Percentiles rank a stretch among this genome's conserved stretches.
These are phyloP conservation scores for Syrphus vitripennis DNA, from an alignment of 2,888 invertebrate species.

Conservation along the genomic window DNA sequence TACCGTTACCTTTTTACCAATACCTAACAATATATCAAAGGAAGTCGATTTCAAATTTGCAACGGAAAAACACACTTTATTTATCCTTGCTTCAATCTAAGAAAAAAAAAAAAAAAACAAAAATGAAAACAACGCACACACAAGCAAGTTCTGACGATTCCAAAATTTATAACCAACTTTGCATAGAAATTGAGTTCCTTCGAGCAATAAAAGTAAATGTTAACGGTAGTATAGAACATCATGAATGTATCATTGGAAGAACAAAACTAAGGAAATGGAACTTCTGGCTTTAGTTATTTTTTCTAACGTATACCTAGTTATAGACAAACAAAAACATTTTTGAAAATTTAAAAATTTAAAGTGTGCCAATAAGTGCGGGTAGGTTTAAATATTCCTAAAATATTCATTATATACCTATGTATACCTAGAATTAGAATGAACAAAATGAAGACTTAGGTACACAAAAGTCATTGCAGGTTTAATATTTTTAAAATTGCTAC, in stretches of 20 bases:
- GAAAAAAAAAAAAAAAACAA: not conserved
- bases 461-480: too few relatives aligned
- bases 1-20: too few relatives aligned
- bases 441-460: too few relatives aligned
- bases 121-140: not conserved
- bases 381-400: too few relatives aligned
- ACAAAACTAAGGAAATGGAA: too few relatives aligned
- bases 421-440: too few relatives aligned
- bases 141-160: not conserved
- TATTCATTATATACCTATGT: too few relatives aligned
- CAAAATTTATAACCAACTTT: conserved; percentile 10
- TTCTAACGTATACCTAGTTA: too few relatives aligned
- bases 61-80: not conserved
- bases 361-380: too few relatives aligned
- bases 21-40: too few relatives aligned
- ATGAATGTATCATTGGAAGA: not conserved
- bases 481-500: not conserved
- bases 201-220: not conserved
- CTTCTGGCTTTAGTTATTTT: not conserved
- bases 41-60: not conserved
- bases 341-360: too few relatives aligned
- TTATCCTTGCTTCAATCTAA: not conserved
- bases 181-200: conserved; percentile 23
- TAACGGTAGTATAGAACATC: not conserved
- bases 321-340: too few relatives aligned